These are phyloP conservation scores for Bombycilla garrulus DNA, from an alignment of 2,113 vertebrate genomes.

Conservation along the genomic window DNA sequence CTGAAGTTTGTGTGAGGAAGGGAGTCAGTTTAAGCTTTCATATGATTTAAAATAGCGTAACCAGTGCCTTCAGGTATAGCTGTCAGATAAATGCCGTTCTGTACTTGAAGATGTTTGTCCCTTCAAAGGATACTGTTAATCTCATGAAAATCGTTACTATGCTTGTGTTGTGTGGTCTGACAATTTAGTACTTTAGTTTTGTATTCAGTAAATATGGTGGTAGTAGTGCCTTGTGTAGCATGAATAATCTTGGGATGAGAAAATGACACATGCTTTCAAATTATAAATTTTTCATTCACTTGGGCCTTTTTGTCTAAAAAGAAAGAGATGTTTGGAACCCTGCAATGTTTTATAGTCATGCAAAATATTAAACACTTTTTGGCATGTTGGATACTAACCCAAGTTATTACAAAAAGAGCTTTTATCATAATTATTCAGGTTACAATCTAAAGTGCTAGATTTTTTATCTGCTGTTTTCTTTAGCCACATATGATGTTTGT, in stretches of 20 bases:
- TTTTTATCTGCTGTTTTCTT: neutral
- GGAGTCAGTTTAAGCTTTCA: neutral
- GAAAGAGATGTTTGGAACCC: neutral
- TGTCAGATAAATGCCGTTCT: neutral
- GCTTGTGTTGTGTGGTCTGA: neutral
- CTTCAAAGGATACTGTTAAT: neutral
- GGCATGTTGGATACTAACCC: neutral
- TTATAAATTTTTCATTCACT: neutral
- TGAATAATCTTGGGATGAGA: neutral
- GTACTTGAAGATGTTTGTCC: neutral
- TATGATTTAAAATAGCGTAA: neutral
- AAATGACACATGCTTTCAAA: neutral
- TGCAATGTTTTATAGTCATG: neutral
- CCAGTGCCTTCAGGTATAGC: neutral
- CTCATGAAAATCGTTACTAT: neutral
- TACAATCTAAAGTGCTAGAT: neutral
- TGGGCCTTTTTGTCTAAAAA: neutral
- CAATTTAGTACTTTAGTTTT: neutral
- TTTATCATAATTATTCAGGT: neutral
- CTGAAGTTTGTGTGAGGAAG: neutral
- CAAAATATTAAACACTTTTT: neutral
- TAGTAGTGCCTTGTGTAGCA: neutral
- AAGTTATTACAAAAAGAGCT: neutral
- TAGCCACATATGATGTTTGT: neutral
- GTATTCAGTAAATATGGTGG: neutral